Conservation (phyloP, 2,888 invertebrate genomes). For the Epinotia ramella region DNA sequence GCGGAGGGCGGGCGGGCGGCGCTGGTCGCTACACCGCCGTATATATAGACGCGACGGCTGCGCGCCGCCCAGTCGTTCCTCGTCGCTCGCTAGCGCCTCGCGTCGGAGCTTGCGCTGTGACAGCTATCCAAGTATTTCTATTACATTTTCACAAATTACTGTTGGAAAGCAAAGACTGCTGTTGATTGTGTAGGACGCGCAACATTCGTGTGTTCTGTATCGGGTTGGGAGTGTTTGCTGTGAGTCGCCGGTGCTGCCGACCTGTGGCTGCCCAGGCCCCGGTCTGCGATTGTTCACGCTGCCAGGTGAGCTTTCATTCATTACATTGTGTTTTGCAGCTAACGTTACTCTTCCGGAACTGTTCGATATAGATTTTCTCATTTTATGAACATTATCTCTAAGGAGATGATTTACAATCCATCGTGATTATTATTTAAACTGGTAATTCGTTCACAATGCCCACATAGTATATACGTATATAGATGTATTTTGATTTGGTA, state of each 20-base stretch:
- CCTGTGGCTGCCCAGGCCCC: conserved; percentile 38
- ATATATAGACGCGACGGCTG: conserved; percentile 73
- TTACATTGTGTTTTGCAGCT: conserved; percentile 27
- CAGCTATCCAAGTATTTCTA: conserved; percentile 37
- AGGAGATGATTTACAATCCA: not conserved
- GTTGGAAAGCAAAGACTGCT: conserved; percentile 9
- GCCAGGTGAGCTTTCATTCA: conserved; percentile 56
- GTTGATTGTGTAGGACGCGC: conserved; percentile 29
- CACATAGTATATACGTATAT: too few species aligned
- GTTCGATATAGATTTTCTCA: not conserved
- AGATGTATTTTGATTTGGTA: not conserved
- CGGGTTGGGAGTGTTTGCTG: conserved; percentile 32
- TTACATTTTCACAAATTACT: conserved; percentile 27
- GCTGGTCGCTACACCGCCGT: conserved; percentile 56
- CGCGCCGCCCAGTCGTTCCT: conserved; percentile 78
- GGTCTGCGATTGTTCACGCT: conserved; percentile 40
- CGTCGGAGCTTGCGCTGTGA: conserved; percentile 51
- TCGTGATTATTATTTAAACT: not conserved
- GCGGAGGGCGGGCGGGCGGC: conserved; percentile 77
- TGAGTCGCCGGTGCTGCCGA: conserved; percentile 40
- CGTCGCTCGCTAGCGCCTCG: conserved; percentile 58
- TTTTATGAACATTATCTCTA: not conserved
- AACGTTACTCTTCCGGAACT: not conserved
- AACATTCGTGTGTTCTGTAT: conserved; percentile 42
- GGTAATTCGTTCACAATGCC: not conserved